These are phyloP conservation scores for Zaprionus davidi DNA, from an alignment of 1,140 invertebrate genomes.

Conservation along the genomic window DNA sequence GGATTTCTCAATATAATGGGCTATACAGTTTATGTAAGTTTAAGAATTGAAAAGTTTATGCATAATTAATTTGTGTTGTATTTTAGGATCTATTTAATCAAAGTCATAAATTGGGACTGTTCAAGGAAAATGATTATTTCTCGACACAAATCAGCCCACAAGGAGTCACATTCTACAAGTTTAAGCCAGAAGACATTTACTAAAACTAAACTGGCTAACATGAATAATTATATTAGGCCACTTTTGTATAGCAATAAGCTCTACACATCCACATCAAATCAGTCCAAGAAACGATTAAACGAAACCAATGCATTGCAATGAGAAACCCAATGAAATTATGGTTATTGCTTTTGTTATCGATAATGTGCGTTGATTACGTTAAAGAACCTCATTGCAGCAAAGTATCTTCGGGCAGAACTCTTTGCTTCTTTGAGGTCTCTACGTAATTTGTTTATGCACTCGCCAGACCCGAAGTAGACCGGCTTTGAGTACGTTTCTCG, in stretches of 20 bases:
- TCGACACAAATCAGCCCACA: constrained; percentile 47
- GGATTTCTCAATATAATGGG: constrained; percentile 41
- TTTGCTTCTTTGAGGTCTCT: neutral
- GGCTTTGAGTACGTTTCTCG: neutral
- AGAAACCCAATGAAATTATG: constrained; percentile 6
- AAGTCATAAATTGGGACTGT: constrained; percentile 41
- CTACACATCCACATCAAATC: neutral
- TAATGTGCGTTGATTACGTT: neutral
- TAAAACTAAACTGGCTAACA: constrained; percentile 9
- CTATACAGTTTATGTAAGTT: constrained; percentile 50
- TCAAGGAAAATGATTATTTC: constrained; percentile 47
- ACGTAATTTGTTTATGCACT: constrained; percentile 2
- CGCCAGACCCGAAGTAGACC: neutral
- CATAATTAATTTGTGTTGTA: neutral
- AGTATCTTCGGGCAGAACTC: neutral
- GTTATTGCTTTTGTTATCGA: neutral
- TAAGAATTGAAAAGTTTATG: neutral
- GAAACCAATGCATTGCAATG: neutral
- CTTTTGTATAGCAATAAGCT: neutral
- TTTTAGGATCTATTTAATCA: constrained; percentile 58
- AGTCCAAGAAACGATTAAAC: neutral
- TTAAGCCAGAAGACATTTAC: constrained; percentile 32
- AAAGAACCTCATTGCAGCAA: neutral
- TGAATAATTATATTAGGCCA: neutral
- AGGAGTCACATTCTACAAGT: constrained; percentile 62